Conservation (phyloP, 2,113 vertebrate species). For the Coreoperca whiteheadi region DNA sequence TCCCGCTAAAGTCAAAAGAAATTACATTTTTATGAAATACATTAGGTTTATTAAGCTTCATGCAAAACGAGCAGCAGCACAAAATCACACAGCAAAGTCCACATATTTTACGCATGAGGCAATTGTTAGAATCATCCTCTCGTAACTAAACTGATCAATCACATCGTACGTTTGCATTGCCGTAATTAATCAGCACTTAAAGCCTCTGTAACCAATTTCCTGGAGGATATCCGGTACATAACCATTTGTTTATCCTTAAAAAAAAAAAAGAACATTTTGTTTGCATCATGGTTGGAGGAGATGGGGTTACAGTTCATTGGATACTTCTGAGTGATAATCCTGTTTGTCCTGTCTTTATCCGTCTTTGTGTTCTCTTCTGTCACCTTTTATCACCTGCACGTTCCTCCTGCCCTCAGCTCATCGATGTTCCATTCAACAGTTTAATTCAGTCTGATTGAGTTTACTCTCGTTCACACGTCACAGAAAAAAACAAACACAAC, state of each 20-base stretch:
- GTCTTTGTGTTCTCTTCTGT: constrained; percentile 10
- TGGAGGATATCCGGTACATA: neutral
- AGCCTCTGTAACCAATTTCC: neutral
- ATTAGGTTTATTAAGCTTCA: neutral
- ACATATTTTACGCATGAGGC: neutral
- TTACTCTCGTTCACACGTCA: constrained; percentile 21
- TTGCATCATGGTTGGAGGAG: neutral
- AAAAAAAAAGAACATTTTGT: neutral
- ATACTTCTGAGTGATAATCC: constrained; percentile 21
- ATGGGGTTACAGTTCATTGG: neutral
- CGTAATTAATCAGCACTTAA: neutral
- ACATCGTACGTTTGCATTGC: neutral
- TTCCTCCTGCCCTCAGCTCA: neutral
- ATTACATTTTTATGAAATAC: neutral
- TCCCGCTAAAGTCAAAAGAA: neutral
- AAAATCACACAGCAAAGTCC: neutral
- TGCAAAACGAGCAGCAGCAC: neutral
- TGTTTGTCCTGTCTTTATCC: constrained; percentile 1
- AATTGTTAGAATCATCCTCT: neutral
- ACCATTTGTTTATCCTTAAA: neutral
- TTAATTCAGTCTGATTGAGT: constrained; percentile 41
- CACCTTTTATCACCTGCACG: constrained; percentile 1
- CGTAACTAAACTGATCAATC: neutral
- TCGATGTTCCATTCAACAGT: constrained; percentile 17
- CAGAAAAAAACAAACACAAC: constrained; percentile 25